Evolutionary conservation across 2,797 vertebrate genomes (phyloP), one percentile per base, ranked within the genome.

Genomic region (Delichon dasypus): DNA sequence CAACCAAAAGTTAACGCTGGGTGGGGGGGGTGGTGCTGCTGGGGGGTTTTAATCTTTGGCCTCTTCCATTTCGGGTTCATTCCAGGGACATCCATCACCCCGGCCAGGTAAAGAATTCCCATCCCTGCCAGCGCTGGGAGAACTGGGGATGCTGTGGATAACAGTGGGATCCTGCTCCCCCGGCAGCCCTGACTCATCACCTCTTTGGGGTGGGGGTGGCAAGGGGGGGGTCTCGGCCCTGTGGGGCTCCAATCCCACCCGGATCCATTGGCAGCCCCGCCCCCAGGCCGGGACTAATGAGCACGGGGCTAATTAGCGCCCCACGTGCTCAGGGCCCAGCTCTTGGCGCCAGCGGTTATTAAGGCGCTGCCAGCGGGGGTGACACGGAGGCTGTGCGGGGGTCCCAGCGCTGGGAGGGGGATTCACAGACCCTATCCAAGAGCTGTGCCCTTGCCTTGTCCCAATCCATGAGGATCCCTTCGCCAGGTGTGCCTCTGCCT

Each of bases 41-140:
- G 77, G 78, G 40, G 85, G 91, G 54, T 83, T 95, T 93, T 77
- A 83, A 80, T 93, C 93, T 80, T 66, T 57, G 45, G 27, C 71
- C 74, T 57, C 47, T 72, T 87, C 83, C 93, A 77, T 90, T 93
- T 75, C 16, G 88, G 72, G 94, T 90, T 93, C 66, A 30, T 93
- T 92, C 84, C 7, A 29, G 75, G 4, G 50, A 72, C 84, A 80
- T 89, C 42, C 78, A 90, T 94, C 88, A 87, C 88, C 26, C 27
- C 0, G 8, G 50, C 78, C 93, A 93, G 82, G 90, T 89, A 61
- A 88, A 74, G 53, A 71, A 66, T 57, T 40, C 9, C 0, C 2
- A 60, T 32, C 75, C 48, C 62, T 0, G 8, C 60, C 6, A 3
- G 54, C 42, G 3, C 53, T 10, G 29, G 85, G 38, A 42, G 18